Evolutionary conservation across 2,113 vertebrate species (phyloP).

Genomic region (Colaptes auratus): DNA sequence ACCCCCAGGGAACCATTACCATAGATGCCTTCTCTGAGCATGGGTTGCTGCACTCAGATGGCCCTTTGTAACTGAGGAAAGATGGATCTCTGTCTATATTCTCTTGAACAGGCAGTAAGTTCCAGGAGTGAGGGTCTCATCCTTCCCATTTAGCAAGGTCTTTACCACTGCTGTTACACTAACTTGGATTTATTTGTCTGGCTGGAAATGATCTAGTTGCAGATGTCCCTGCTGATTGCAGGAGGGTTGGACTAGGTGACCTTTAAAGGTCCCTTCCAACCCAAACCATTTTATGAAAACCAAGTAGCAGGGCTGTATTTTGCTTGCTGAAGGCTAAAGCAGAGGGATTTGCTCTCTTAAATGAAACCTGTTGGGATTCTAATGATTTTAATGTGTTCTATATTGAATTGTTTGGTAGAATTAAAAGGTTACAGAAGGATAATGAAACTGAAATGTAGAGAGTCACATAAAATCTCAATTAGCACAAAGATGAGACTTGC

Average conservation of each 20-base stretch:
- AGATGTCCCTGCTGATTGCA: no score
- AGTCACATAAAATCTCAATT: background rate
- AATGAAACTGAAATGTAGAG: background rate
- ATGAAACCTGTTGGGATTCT: background rate
- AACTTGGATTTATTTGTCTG: background rate
- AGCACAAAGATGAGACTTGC: background rate
- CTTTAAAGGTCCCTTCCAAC: no score
- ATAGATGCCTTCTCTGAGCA: background rate
- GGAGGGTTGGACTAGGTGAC: no score
- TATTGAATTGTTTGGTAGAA: background rate
- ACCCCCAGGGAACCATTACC: fast-evolving
- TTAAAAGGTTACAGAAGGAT: background rate
- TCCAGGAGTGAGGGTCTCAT: background rate
- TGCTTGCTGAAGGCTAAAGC: background rate
- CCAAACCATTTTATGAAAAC: no score
- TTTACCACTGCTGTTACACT: fast-evolving
- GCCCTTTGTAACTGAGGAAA: background rate
- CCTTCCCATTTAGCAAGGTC: background rate
- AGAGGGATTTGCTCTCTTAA: background rate
- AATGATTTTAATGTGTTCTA: background rate
- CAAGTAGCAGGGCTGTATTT: background rate
- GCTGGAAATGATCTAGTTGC: background rate
- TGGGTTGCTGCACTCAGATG: background rate
- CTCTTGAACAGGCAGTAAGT: background rate
- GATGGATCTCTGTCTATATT: no score